A percentile compares a stretch with the other conserved stretches of the same genome.
Evolutionary conservation across 2,888 invertebrate genomes (phyloP).

Genomic region (Drosophila paranaensis): DNA sequence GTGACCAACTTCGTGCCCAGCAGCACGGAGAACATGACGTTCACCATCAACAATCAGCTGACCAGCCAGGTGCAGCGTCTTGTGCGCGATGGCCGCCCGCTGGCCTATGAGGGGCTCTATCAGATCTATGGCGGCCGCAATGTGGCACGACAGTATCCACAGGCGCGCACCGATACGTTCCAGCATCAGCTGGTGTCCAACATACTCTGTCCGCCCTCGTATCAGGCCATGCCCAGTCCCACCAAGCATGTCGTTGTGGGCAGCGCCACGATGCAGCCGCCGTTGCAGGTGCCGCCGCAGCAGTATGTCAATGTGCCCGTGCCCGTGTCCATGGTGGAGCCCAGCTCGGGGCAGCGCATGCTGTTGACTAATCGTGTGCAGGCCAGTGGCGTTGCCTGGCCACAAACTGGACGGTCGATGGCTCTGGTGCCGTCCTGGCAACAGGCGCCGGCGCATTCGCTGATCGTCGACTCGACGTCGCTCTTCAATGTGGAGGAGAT

Average conservation of each 20-base stretch:
- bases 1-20: slow-evolving; percentile 92
- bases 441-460: slow-evolving; percentile 89
- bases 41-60: slow-evolving; percentile 96
- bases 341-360: slow-evolving; percentile 92
- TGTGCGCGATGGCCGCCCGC: slow-evolving; percentile 88
- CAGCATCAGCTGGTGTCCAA: slow-evolving; percentile 97
- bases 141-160: slow-evolving; percentile 89
- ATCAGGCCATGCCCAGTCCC: slow-evolving; percentile 92
- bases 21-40: slow-evolving; percentile 93
- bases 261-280: slow-evolving; percentile 86
- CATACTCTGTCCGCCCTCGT: slow-evolving; percentile 95
- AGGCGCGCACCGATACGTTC: slow-evolving; percentile 92
- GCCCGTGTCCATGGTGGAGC: slow-evolving; percentile 97
- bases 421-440: slow-evolving; percentile 94
- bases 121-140: slow-evolving; percentile 88
- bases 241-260: slow-evolving; percentile 86
- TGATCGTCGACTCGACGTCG: slow-evolving; percentile 91
- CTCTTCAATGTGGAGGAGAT: slow-evolving; percentile 88
- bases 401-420: slow-evolving; percentile 88
- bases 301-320: slow-evolving; percentile 90
- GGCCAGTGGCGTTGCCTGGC: slow-evolving; percentile 85
- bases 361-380: slow-evolving; percentile 87
- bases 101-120: slow-evolving; percentile 90
- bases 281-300: slow-evolving; percentile 89
- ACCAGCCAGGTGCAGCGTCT: slow-evolving; percentile 90